Base-by-base conservation (phyloP, 2,797 vertebrate species). In the Microctenopoma steveboyesi region DNA sequence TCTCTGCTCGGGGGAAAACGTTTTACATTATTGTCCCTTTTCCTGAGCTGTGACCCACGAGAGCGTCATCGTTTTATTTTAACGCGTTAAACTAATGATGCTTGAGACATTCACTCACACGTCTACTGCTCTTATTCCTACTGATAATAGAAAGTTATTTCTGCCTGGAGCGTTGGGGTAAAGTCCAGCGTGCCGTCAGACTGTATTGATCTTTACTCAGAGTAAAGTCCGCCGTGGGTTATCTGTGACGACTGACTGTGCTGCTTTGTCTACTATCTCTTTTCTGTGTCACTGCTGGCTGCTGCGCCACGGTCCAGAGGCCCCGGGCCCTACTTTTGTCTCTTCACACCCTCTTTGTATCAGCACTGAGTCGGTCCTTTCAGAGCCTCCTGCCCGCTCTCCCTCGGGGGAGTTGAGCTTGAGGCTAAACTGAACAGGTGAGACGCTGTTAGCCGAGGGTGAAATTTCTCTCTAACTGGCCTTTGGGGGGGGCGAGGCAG, bases 321-420 rank as follows among this genome's bases (percentile, higher is more conserved):
- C 81, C 87, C 57, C 15, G 0, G 78, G 76, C 68, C 35, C 59
- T 61, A 76, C 75, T 76, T 73, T 90, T 92, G 90, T 92, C 82
- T 86, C 85, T 89, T 93, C 91, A 93, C 93, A 92, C 93, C 88
- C 85, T 46, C 72, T 88, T 90, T 91, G 87, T 91, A 77, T 77
- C 42, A 60, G 58, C 63, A 57, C 60, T 37, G 84, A 81, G 71
- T 73, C n/a, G 35, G 77, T 60, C 79, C 81, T 91, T 93, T 91
- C 84, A 92, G 35, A 39, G 77, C 81, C 79, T 28, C 61, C 88
- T 51, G 83, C 89, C 88, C 69, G 59, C 74, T 72, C 70, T 70
- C 66, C 88, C 91, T 82, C 85, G 30, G 58, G 89, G 88, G 89
- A 88, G 80, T 42, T 50, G 56, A 57, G 79, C 81, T 68, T 5